Percentiles rank a stretch among this genome's conserved stretches.
phyloP scores from a whole-genome alignment of 2,888 invertebrate genomes.

The Trilocha varians region DNA sequence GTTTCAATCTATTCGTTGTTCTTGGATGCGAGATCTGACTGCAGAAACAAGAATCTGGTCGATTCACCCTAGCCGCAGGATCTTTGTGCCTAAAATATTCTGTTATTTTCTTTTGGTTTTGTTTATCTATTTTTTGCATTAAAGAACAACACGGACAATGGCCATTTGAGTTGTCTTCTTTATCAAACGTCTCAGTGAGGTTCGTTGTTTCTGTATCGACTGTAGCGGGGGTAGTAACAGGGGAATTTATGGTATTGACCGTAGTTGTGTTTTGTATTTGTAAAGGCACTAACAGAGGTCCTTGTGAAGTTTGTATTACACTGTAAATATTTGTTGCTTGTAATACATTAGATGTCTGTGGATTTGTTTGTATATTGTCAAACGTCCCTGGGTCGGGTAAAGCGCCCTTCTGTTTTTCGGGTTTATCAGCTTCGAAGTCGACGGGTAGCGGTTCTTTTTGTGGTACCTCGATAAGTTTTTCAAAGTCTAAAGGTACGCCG shows the following conservation, averaged over 20 bases:
- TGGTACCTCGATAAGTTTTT: conserved; percentile 11
- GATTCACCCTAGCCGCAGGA: conserved; percentile 6
- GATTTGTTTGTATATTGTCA: conserved; percentile 20
- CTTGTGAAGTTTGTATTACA: conserved; percentile 31
- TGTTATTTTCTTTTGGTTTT: conserved; percentile 36
- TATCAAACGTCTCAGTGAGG: background rate
- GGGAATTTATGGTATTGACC: conserved; percentile 16
- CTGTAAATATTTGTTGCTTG: conserved; percentile 21
- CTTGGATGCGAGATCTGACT: conserved; percentile 29
- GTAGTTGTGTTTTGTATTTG: conserved; percentile 19
- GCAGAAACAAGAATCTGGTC: no score
- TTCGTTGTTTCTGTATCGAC: background rate
- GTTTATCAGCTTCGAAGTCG: conserved; percentile 21
- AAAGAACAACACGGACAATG: conserved; percentile 51
- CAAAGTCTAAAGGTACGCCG: conserved; percentile 33
- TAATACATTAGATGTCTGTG: conserved; percentile 1
- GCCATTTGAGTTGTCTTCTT: background rate
- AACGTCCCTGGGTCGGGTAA: conserved; percentile 2
- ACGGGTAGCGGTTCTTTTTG: conserved; percentile 37
- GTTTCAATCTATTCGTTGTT: conserved; percentile 39
- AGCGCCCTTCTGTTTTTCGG: conserved; percentile 18
- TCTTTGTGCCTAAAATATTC: conserved; percentile 37
- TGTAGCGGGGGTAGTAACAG: conserved; percentile 19
- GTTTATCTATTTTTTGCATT: conserved; percentile 34
- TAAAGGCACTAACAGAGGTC: conserved; percentile 33